phyloP scores from a whole-genome alignment of 2,888 invertebrate species.

The Polydrusus tereticollis region DNA sequence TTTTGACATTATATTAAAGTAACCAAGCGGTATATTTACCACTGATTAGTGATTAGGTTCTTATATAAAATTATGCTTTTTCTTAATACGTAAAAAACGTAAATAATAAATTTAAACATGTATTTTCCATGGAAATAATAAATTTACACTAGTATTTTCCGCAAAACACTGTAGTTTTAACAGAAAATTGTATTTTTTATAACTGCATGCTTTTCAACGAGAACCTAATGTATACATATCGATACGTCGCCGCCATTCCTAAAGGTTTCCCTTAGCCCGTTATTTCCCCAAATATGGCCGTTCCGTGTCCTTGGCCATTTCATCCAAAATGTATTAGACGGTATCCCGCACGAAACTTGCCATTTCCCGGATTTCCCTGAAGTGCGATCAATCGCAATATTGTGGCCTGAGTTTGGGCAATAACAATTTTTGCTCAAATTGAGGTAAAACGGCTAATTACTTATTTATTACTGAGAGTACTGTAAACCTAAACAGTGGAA shows the following conservation, averaged over 20 bases:
- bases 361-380: constrained; percentile 58
- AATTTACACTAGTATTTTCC: too few relatives aligned
- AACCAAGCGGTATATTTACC: too few relatives aligned
- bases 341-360: constrained; percentile 48
- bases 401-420: constrained; percentile 43
- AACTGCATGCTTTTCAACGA: too few relatives aligned
- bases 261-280: constrained; percentile 8
- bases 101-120: too few relatives aligned
- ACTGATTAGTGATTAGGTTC: too few relatives aligned
- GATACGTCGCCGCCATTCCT: neutral
- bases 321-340: constrained; percentile 48
- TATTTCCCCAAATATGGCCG: constrained; percentile 37
- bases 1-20: too few relatives aligned
- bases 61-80: too few relatives aligned
- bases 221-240: neutral
- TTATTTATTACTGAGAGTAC: constrained; percentile 33
- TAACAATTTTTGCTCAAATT: constrained; percentile 44
- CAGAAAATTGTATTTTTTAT: too few relatives aligned
- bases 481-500: constrained; percentile 5
- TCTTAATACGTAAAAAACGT: too few relatives aligned
- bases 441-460: constrained; percentile 36
- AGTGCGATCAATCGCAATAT: constrained; percentile 58
- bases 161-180: too few relatives aligned
- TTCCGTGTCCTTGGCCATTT: constrained; percentile 45
- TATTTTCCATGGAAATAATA: too few relatives aligned